A percentile compares a stretch with the other conserved stretches of the same genome.
Conservation (phyloP, 2,797 vertebrate species). For the Etheostoma nigrum region DNA sequence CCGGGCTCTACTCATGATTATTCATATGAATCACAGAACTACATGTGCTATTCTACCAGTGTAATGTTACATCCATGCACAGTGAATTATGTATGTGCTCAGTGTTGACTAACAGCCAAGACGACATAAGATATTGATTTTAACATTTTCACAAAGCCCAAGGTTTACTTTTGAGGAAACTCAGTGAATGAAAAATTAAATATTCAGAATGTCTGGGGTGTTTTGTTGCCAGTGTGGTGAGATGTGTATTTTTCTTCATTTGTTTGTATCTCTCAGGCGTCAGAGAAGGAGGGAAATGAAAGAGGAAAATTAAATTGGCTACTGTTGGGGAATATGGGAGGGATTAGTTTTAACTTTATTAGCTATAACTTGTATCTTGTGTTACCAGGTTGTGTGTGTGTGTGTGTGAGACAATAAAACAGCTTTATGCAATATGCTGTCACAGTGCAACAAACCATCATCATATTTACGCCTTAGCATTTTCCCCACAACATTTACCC, state of each 20-base stretch:
- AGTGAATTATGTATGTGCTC: slow-evolving; percentile 63
- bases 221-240: slow-evolving; percentile 10
- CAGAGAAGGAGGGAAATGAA: slow-evolving; percentile 25
- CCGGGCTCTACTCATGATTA: slow-evolving; percentile 21
- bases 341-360: slow-evolving; percentile 54
- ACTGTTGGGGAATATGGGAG: slow-evolving; percentile 4
- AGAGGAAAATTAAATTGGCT: slow-evolving; percentile 35
- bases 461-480: neutral
- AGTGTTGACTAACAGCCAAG: slow-evolving; percentile 24
- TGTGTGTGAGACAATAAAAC: neutral
- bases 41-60: neutral
- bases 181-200: slow-evolving; percentile 55
- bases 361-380: slow-evolving; percentile 39
- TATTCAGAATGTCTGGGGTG: slow-evolving; percentile 43
- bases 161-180: slow-evolving; percentile 62
- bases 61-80: slow-evolving; percentile 23
- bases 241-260: slow-evolving; percentile 10
- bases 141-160: slow-evolving; percentile 61
- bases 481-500: neutral
- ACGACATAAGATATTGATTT: slow-evolving; percentile 68
- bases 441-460: too few species aligned
- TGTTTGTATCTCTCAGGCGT: slow-evolving; percentile 46
- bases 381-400: slow-evolving; percentile 11
- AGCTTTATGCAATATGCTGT: too few species aligned
- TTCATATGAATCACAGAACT: slow-evolving; percentile 16